Conservation (phyloP, 2,888 invertebrate species). For the Leptinotarsa juncta region DNA sequence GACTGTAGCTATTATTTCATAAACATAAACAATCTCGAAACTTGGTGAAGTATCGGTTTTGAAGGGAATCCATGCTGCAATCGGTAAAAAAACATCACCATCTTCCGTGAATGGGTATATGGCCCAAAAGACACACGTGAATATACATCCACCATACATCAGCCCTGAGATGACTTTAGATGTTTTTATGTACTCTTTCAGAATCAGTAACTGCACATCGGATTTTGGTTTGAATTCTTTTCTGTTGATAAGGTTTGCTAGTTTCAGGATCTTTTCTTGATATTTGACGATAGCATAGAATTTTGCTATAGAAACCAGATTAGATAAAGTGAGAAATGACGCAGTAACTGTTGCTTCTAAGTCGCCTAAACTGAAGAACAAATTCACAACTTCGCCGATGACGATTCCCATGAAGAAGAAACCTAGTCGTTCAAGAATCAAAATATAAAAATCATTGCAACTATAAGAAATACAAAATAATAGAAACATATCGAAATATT, state of each 20-base stretch:
- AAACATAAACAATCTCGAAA: constrained; percentile 66
- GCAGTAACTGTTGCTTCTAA: constrained; percentile 53
- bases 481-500: too few species aligned
- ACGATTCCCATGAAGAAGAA: constrained; percentile 64
- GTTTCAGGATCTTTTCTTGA: constrained; percentile 21
- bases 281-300: constrained; percentile 33
- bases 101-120: constrained; percentile 58
- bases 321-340: constrained; percentile 56
- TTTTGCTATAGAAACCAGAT: constrained; percentile 43
- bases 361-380: constrained; percentile 64
- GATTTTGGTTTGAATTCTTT: constrained; percentile 33
- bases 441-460: neutral
- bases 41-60: constrained; percentile 64
- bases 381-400: constrained; percentile 67
- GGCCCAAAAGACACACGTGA: constrained; percentile 58
- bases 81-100: constrained; percentile 48
- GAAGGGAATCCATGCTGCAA: constrained; percentile 66
- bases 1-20: constrained; percentile 66
- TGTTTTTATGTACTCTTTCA: constrained; percentile 22
- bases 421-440: constrained; percentile 24
- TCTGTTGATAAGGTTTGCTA: constrained; percentile 31
- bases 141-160: constrained; percentile 31
- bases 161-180: constrained; percentile 31
- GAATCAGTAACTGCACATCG: constrained; percentile 9
- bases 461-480: too few species aligned